Evolutionary conservation across 2,888 invertebrate genomes (phyloP).

Genomic region (Aphidius colemani): DNA sequence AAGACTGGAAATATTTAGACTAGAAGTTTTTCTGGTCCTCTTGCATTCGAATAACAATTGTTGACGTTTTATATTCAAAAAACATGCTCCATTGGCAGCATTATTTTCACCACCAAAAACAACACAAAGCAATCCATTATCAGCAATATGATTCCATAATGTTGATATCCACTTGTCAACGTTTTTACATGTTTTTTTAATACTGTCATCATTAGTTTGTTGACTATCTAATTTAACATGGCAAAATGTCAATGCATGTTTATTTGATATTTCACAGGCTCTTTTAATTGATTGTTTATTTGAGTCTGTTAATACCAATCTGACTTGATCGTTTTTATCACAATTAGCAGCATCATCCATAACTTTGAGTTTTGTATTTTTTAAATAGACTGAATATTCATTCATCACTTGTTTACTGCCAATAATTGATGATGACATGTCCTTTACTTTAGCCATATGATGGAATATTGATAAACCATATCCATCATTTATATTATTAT

Average conservation of each 20-base stretch:
- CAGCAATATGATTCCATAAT: slow-evolving; percentile 67
- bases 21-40: too few relatives aligned
- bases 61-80: slow-evolving; percentile 46
- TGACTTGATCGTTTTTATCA: slow-evolving; percentile 56
- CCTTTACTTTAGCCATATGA: slow-evolving; percentile 57
- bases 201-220: slow-evolving; percentile 59
- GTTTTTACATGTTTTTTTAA: slow-evolving; percentile 57
- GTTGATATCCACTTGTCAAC: slow-evolving; percentile 65
- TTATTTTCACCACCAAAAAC: slow-evolving; percentile 71
- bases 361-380: slow-evolving; percentile 44
- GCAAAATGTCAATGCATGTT: slow-evolving; percentile 68
- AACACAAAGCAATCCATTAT: slow-evolving; percentile 70
- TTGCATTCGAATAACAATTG: background rate
- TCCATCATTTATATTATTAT: slow-evolving; percentile 52
- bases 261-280: slow-evolving; percentile 53
- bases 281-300: slow-evolving; percentile 46
- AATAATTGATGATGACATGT: slow-evolving; percentile 62
- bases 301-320: slow-evolving; percentile 49
- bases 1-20: too few relatives aligned
- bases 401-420: slow-evolving; percentile 66
- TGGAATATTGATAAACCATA: slow-evolving; percentile 64
- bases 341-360: slow-evolving; percentile 62
- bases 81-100: slow-evolving; percentile 58
- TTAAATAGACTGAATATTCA: slow-evolving; percentile 68
- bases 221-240: slow-evolving; percentile 64